A percentile compares a stretch with the other conserved stretches of the same genome.
Evolutionary conservation across 2,888 invertebrate species (phyloP).

Genomic region (Diarsia brunnea): DNA sequence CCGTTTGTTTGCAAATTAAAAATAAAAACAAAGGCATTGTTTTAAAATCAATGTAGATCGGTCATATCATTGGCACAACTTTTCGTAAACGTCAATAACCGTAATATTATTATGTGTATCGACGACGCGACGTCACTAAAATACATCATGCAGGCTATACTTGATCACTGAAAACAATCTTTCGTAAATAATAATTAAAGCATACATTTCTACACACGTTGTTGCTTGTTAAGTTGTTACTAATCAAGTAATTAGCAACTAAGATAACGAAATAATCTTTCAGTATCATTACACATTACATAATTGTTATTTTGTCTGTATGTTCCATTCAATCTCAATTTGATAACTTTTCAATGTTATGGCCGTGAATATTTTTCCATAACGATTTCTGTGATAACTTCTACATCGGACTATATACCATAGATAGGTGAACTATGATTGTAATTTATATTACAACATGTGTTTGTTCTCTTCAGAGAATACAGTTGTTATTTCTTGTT

Average conservation of each 20-base stretch:
- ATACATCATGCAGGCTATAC: background rate
- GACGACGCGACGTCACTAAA: background rate
- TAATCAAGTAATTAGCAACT: slow-evolving; percentile 48
- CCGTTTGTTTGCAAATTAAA: too few species aligned
- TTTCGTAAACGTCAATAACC: slow-evolving; percentile 11
- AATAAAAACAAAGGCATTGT: slow-evolving; percentile 30
- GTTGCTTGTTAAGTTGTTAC: slow-evolving; percentile 5
- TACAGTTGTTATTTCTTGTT: background rate
- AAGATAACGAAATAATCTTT: slow-evolving; percentile 44
- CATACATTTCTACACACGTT: slow-evolving; percentile 26
- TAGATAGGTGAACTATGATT: background rate
- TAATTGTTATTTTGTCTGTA: slow-evolving; percentile 34
- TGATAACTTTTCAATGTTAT: slow-evolving; percentile 26
- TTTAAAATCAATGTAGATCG: slow-evolving; percentile 10
- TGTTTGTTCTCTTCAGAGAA: background rate
- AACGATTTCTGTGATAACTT: background rate
- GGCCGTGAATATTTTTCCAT: slow-evolving; percentile 15
- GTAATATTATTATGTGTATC: background rate
- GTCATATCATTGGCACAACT: background rate
- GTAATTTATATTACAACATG: background rate
- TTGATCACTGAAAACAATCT: background rate
- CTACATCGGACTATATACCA: background rate
- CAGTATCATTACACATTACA: slow-evolving; percentile 27
- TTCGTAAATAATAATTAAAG: slow-evolving; percentile 21
- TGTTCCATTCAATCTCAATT: background rate